Evolutionary conservation across 1,140 invertebrate genomes (phyloP), one percentile per base, ranked within the genome.

Genomic region (Drosophila novamexicana): DNA sequence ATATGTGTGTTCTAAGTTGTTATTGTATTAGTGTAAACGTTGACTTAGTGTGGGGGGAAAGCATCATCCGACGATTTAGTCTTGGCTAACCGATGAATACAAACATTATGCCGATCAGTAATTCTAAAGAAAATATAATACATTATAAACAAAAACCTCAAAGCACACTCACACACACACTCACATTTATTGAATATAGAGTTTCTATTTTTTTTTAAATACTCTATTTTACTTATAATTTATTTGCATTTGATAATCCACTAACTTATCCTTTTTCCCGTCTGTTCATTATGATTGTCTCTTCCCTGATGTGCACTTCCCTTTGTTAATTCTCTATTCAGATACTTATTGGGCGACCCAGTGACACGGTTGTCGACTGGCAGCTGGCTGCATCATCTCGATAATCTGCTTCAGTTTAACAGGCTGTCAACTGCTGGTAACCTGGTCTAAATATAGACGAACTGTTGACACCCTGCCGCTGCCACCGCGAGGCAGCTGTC

Each of bases 321-420:
- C 32, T 37, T 37, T 53, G 34, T 53, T 53, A 53, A 53, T 37
- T 0, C 52, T 6, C 34, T 39, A 2, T 37, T 32, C 49, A 50
- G 22, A 45, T 8, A 45, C 14, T 2, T 16, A 8, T 40, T 47
- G 53, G 36, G 32, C 45, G 64, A 64, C 77, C 63, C 56, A 77
- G 36, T 79, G 77, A 77, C 77, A 79, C 50, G 59, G 29, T 77
- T 74, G 70, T 77, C 75, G 74, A 63, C 63, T 65, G 50, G 22
- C 50, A 70, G 47, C 22, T 29, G 22, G 47, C 62, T 56, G 62
- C 57, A 50, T 47, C 58, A 69, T 29, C 59, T 62, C 66, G 57
- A 77, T 79, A 68, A 79, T 77, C 77, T 61, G 59, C 45, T 44
- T 45, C 70, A 73, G 50, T 77, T 74, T 63, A 68, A 65, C 70